phyloP scores from a whole-genome alignment of 1,140 invertebrate species.

The Halyomorpha halys region DNA sequence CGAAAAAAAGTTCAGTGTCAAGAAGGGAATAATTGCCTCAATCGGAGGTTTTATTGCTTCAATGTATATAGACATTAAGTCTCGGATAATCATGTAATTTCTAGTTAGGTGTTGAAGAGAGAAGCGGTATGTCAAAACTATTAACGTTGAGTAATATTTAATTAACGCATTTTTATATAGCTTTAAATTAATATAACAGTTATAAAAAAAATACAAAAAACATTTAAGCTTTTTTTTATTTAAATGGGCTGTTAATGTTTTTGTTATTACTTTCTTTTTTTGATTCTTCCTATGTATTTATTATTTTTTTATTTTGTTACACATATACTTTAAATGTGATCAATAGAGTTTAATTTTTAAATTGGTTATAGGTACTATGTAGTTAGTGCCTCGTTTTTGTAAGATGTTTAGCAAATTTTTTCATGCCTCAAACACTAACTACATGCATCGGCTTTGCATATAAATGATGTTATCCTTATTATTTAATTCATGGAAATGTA shows the following conservation, averaged over 20 bases:
- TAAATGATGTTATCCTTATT: no score
- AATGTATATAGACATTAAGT: constrained; percentile 6
- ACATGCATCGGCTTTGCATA: background rate
- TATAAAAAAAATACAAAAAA: constrained; percentile 13
- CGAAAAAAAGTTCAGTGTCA: no score
- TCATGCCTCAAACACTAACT: constrained; percentile 1
- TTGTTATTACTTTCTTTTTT: background rate
- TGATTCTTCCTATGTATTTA: no score
- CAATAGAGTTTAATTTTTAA: background rate
- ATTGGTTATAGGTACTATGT: background rate
- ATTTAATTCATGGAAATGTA: no score
- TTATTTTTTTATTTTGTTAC: background rate
- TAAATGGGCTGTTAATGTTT: constrained; percentile 2
- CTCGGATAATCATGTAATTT: background rate
- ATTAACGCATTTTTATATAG: constrained; percentile 16
- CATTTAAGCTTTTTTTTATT: background rate
- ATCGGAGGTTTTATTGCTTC: constrained; percentile 12
- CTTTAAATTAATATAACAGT: constrained; percentile 10
- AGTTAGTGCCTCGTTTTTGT: background rate
- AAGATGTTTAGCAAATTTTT: background rate
- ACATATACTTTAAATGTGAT: background rate
- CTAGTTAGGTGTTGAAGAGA: constrained; percentile 1
- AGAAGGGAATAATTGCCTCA: background rate
- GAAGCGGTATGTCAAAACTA: constrained; percentile 7
- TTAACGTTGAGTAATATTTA: constrained; percentile 17